Evolutionary conservation across 2,113 vertebrate genomes (phyloP).

Genomic region (Albula goreensis): DNA sequence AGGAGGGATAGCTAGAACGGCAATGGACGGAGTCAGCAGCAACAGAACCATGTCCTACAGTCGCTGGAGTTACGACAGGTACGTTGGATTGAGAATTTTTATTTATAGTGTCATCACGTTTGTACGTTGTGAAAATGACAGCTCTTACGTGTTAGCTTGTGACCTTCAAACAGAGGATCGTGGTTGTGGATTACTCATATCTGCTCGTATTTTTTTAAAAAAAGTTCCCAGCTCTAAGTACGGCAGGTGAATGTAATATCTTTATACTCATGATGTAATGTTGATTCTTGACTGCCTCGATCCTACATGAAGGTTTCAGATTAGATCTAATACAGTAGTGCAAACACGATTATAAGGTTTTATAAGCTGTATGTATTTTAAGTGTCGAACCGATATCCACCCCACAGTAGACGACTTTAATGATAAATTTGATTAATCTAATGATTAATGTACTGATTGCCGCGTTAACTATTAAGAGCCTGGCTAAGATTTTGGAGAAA

Average conservation of each 20-base stretch:
- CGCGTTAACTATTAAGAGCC: background rate
- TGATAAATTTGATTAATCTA: background rate
- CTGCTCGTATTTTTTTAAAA: background rate
- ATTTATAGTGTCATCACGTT: background rate
- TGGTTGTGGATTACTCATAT: background rate
- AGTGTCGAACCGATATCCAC: no score
- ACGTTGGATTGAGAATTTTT: conserved; percentile 31
- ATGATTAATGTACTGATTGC: background rate
- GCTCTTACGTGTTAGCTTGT: no score
- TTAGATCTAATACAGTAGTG: background rate
- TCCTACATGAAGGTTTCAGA: background rate
- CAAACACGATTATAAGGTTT: background rate
- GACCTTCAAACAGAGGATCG: background rate
- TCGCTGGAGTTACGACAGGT: conserved; percentile 83
- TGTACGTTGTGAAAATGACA: background rate
- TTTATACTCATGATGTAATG: background rate
- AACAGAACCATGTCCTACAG: conserved; percentile 79
- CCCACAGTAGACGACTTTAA: no score
- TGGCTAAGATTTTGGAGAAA: background rate
- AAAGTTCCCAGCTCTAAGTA: background rate
- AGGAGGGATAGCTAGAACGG: background rate
- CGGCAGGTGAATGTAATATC: background rate
- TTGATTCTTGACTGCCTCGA: background rate
- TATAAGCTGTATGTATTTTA: background rate
- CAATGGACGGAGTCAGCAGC: conserved; percentile 71